Percentiles rank a stretch among this genome's conserved stretches.
Evolutionary conservation across 2,113 vertebrate species (phyloP).

Genomic region (Rhinogobius similis): DNA sequence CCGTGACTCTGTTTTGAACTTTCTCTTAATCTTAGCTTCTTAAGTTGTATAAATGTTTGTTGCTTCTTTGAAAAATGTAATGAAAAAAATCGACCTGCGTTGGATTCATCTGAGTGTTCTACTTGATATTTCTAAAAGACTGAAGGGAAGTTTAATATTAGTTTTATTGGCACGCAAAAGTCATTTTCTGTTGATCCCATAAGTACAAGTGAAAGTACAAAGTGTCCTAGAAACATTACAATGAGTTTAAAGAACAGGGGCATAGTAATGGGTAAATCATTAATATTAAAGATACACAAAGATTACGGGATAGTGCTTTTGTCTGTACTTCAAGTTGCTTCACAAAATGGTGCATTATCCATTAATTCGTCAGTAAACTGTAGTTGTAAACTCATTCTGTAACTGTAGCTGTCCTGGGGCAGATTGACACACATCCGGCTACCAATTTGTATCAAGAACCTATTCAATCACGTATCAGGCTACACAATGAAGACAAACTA

Average conservation of each 20-base stretch:
- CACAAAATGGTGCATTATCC: too few relatives aligned
- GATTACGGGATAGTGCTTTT: too few relatives aligned
- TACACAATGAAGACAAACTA: too few relatives aligned
- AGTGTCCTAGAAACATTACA: neutral
- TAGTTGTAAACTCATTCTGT: neutral
- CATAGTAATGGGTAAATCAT: neutral
- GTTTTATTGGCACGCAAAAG: neutral
- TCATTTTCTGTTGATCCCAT: neutral
- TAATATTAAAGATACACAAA: neutral
- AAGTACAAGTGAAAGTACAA: neutral
- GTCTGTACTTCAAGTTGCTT: too few relatives aligned
- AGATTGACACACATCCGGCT: neutral
- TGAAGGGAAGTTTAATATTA: neutral
- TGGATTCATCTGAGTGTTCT: neutral
- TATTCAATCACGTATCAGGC: too few relatives aligned
- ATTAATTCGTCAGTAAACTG: too few relatives aligned
- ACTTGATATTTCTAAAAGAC: neutral
- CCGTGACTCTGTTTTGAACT: constrained; percentile 62
- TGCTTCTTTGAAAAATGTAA: neutral
- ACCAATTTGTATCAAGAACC: too few relatives aligned
- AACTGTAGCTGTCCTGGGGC: too few relatives aligned
- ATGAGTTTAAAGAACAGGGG: neutral
- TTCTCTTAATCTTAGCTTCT: constrained; percentile 34
- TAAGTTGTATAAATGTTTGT: neutral
- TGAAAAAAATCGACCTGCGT: neutral